These are phyloP conservation scores for Epirrita christyi DNA, from an alignment of 2,888 invertebrate species.

Conservation along the genomic window DNA sequence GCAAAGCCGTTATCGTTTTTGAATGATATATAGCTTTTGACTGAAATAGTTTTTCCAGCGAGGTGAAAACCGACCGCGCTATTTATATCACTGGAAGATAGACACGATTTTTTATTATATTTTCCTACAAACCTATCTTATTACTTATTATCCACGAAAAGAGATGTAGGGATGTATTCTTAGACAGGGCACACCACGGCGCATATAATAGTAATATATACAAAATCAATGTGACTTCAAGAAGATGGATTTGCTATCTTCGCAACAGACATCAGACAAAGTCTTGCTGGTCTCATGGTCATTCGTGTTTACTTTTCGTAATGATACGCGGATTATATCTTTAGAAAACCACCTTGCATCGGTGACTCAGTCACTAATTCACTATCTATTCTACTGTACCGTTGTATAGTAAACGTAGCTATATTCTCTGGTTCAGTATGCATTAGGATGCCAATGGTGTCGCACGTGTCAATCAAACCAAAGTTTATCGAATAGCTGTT, in stretches of 20 bases:
- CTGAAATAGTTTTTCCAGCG: conserved; percentile 22
- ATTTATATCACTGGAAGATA: conserved; percentile 9
- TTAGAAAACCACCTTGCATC: conserved; percentile 74
- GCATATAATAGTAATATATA: too few relatives aligned
- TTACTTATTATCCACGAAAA: too few relatives aligned
- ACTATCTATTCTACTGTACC: conserved; percentile 48
- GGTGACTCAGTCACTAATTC: conserved; percentile 71
- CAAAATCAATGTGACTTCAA: too few relatives aligned
- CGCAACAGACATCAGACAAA: background rate
- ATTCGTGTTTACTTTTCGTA: conserved; percentile 51
- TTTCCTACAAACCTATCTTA: too few relatives aligned
- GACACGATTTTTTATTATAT: too few relatives aligned
- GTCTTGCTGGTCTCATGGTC: conserved; percentile 38
- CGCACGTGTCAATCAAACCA: conserved; percentile 55
- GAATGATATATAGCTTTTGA: conserved; percentile 11
- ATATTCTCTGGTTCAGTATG: conserved; percentile 54
- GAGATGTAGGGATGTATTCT: too few relatives aligned
- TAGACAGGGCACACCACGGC: too few relatives aligned
- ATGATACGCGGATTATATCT: conserved; percentile 42
- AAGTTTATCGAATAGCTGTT: conserved; percentile 42
- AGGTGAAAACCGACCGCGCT: conserved; percentile 6
- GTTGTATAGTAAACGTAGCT: background rate
- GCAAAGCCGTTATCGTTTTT: background rate
- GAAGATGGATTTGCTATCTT: too few relatives aligned
- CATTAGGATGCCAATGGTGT: conserved; percentile 64